Percentiles rank a stretch among this genome's conserved stretches.
phyloP scores from a whole-genome alignment of 2,113 vertebrate species.

The Tychaedon coryphoeus region DNA sequence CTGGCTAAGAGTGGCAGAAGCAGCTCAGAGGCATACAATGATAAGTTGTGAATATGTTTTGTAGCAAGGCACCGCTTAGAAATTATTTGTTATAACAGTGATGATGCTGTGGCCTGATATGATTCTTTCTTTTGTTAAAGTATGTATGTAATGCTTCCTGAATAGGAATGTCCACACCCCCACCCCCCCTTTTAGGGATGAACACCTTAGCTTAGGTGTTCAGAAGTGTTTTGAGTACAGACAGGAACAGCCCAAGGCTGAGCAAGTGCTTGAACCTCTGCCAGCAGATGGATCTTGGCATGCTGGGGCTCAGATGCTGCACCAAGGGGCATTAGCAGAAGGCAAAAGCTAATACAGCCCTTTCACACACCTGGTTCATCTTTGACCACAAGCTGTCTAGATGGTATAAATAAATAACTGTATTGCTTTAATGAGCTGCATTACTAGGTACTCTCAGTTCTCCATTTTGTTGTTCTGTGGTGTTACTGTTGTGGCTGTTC shows the following conservation, averaged over 20 bases:
- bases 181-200: rapidly evolving
- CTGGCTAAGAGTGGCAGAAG: not conserved
- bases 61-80: rapidly evolving
- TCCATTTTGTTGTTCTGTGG: not conserved
- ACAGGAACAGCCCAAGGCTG: not conserved
- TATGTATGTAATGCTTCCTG: not conserved
- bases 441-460: not conserved
- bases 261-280: not conserved
- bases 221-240: not conserved
- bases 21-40: not conserved
- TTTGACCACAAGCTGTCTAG: not conserved
- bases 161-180: not conserved
- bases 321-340: not conserved
- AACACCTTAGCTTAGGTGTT: not conserved
- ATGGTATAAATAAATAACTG: not conserved
- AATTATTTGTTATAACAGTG: not conserved
- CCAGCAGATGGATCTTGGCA: not conserved
- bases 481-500: not conserved
- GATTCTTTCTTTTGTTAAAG: not conserved
- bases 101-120: not conserved
- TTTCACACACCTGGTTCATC: not conserved
- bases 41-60: not conserved
- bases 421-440: not conserved
- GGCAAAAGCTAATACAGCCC: not conserved
- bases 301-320: not conserved